These are phyloP conservation scores for Bubo bubo DNA, from an alignment of 2,113 vertebrate species.

Conservation along the genomic window DNA sequence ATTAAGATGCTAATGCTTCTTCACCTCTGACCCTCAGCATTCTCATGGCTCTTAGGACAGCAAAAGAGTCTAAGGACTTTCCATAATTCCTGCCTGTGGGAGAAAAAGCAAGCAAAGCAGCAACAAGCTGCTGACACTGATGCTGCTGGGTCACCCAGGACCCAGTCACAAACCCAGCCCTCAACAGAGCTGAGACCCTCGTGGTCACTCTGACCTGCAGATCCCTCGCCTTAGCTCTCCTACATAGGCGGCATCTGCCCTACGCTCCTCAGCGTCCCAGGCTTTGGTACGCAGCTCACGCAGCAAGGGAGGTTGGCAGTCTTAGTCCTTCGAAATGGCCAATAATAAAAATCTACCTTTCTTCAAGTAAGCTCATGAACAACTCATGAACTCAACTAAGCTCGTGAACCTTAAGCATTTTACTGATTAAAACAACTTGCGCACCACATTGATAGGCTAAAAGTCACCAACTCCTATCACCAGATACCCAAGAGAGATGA, in stretches of 20 bases:
- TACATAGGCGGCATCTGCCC: rapidly evolving
- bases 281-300: rapidly evolving
- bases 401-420: not conserved
- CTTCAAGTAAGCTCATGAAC: not conserved
- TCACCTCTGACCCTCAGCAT: not conserved
- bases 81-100: not conserved
- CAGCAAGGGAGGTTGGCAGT: not conserved
- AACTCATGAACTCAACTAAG: not conserved
- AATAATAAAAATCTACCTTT: not conserved
- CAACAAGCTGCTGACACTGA: not conserved
- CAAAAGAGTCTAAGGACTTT: not conserved
- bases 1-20: rapidly evolving
- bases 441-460: rapidly evolving
- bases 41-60: not conserved
- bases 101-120: not conserved
- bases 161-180: not conserved
- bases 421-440: rapidly evolving
- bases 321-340: not conserved
- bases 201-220: not conserved
- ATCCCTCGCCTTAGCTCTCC: not conserved
- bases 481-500: not conserved
- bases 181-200: not conserved
- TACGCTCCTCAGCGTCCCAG: not conserved
- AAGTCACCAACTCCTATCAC: not conserved
- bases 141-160: not conserved